A percentile compares a stretch with the other conserved stretches of the same genome.
phyloP scores from a whole-genome alignment of 37 sponge, comb jelly and placozoan genomes.

The Agelas oroides region DNA sequence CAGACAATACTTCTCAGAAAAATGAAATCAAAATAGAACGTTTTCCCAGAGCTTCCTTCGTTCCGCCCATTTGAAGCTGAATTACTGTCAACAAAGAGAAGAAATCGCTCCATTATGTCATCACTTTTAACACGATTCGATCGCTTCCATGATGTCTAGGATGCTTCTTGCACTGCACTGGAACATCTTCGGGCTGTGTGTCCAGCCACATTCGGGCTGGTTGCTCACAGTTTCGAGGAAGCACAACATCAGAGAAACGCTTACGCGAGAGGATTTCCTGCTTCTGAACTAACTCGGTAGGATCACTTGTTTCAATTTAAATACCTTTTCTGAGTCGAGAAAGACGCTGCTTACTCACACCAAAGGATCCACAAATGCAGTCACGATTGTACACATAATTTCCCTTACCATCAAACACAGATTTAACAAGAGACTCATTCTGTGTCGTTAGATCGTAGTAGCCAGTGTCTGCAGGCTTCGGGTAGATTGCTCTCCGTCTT shows the following conservation, averaged over 20 bases:
- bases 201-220: conserved; percentile 17
- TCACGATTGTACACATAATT: conserved; percentile 32
- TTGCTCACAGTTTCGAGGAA: background rate
- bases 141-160: background rate
- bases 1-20: no score
- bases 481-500: conserved; percentile 6
- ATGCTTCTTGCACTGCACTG: conserved; percentile 3
- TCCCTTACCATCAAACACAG: conserved; percentile 41
- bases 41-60: conserved; percentile 6
- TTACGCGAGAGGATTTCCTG: background rate
- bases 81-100: background rate
- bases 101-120: background rate
- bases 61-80: background rate
- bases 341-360: conserved; percentile 7
- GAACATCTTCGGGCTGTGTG: conserved; percentile 13
- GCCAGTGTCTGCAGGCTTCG: conserved; percentile 12
- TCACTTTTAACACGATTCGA: background rate
- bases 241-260: conserved; percentile 19
- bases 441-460: conserved; percentile 24
- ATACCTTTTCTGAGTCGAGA: conserved; percentile 7
- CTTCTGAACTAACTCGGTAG: conserved; percentile 8
- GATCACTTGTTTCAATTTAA: background rate
- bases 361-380: conserved; percentile 5
- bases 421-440: conserved; percentile 11
- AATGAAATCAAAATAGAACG: no score